Base-by-base conservation (phyloP, 1,140 invertebrate species). In the Mercenaria mercenaria region DNA sequence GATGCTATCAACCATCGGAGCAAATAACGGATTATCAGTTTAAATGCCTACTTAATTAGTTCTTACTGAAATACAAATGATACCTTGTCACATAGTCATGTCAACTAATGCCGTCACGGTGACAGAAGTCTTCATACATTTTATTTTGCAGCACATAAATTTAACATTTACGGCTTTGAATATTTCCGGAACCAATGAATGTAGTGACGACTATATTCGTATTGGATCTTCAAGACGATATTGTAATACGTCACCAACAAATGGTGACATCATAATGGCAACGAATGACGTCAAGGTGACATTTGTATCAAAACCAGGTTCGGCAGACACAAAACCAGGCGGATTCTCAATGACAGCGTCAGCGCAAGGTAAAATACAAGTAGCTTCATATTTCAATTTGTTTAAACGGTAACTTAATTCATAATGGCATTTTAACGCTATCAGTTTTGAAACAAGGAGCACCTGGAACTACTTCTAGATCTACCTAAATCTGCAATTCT, bases 281-380 rank as follows among this genome's bases (percentile, higher is more conserved):
- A 56, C 13, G 2, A 64, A 82, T 20, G 59, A 59, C 10, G 59
- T 34, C 29, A 37, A 52, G 23, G 59, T 82, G 34, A 82, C 80
- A 0, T 82, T 82, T 64, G 59, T 82, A 52, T 82, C 80, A 20
- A 59, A 52, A 61, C 52, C 80, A 34, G 80, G 80, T 26, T 20
- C 52, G 6, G 41, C 23, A 20, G 80, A 82, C n/a, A 41, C 11
- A 61, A 82, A 82, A 82, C 26, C 29, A 6, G 80, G 80, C 13
- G 80, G 80, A 32, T 82, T 82, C 23, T 23, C 52, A 13, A 41
- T 82, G 80, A 41, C 23, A 23, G 80, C 80, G 23, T 61, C 80
- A 23, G 80, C 80, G 4, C 32, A 34, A 64, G 80, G 80, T 82
- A 18, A 34, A 47, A 47, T 47, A 8, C 8, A n/a, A n/a, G n/a